Evolutionary conservation across 1,140 invertebrate genomes (phyloP), one percentile per base, ranked within the genome.

Genomic region (Sesamia nonagrioides): DNA sequence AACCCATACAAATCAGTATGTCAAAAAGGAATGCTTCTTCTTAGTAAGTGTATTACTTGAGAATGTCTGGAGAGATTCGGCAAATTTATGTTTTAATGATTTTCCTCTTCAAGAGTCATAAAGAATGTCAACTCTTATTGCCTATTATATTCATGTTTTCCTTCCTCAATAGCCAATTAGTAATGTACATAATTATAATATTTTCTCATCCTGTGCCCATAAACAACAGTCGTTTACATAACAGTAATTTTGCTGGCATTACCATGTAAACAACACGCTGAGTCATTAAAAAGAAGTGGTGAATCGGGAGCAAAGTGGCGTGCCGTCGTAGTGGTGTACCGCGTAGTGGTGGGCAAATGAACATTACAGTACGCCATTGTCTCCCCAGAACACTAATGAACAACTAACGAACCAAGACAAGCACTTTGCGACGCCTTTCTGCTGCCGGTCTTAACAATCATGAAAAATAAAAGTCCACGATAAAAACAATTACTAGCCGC

Each of bases 321-420:
- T 18, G 45, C 40, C 54, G 72, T 42, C 37, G 33, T 40, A 66
- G 33, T 11, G 17, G 37, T 37, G 37, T 66, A 66, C 35, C 9
- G 63, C 54, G 48, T 75, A 73, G 50, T 74, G 75, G 35, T 54
- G 78, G 35, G 79, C 60, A 83, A 83, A 83, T 79, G 72, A 81
- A 80, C 77, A 83, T 73, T 78, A 80, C 72, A 63, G 73, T 71
- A 33, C 58, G 54, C 79, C 54, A 83, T 83, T 81, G 82, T 83
- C 79, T 83, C 77, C 13, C 17, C 45, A 50, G 61, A 52, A 66
- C 72, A 72, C 76, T 82, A 84, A 82, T 79, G 80, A 82, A 84
- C 78, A 80, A 73, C 81, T 80, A 84, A 84, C 81, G 78, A 84
- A 81, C 78, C 77, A 66, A 58, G 50, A 73, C 66, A 54, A 72